A percentile compares a stretch with the other conserved stretches of the same genome.
These are phyloP conservation scores for Syncerus caffer DNA, from an alignment of 2,797 vertebrate genomes.

Conservation along the genomic window DNA sequence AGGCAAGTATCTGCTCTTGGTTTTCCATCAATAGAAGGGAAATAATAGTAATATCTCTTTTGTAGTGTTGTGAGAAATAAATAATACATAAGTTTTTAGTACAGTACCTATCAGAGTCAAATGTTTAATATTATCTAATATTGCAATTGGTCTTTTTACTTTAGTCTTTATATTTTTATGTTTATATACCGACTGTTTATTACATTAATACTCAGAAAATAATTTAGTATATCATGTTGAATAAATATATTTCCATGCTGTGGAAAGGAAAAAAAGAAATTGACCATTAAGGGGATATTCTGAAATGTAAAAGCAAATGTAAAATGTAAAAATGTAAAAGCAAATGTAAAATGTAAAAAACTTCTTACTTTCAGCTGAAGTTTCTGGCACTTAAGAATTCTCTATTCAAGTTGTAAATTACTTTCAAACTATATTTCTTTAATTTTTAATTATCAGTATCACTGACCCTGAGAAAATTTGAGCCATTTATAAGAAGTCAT, in stretches of 20 bases:
- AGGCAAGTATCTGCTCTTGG: background rate
- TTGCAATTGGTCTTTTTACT: background rate
- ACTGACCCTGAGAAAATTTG: background rate
- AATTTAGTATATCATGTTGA: background rate
- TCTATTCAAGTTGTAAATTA: background rate
- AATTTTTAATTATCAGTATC: background rate
- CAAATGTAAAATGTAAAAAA: too few relatives aligned
- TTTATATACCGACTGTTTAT: background rate
- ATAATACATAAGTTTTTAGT: background rate
- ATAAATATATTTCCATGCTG: background rate
- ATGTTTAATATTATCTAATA: background rate
- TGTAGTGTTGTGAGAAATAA: background rate
- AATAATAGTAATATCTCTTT: background rate
- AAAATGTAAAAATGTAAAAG: slow-evolving; percentile 37
- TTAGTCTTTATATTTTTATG: background rate
- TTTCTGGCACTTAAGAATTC: background rate
- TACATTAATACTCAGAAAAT: slow-evolving; percentile 3
- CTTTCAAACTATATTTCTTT: background rate
- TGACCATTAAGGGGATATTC: background rate
- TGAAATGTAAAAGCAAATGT: slow-evolving; percentile 20
- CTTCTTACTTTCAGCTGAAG: background rate
- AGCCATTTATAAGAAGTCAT: background rate
- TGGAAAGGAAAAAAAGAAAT: background rate
- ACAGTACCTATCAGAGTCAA: background rate
- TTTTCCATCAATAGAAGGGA: background rate